A percentile compares a stretch with the other conserved stretches of the same genome.
These are phyloP conservation scores for Artibeus jamaicensis DNA, from an alignment of 2,797 vertebrate species.

Conservation along the genomic window DNA sequence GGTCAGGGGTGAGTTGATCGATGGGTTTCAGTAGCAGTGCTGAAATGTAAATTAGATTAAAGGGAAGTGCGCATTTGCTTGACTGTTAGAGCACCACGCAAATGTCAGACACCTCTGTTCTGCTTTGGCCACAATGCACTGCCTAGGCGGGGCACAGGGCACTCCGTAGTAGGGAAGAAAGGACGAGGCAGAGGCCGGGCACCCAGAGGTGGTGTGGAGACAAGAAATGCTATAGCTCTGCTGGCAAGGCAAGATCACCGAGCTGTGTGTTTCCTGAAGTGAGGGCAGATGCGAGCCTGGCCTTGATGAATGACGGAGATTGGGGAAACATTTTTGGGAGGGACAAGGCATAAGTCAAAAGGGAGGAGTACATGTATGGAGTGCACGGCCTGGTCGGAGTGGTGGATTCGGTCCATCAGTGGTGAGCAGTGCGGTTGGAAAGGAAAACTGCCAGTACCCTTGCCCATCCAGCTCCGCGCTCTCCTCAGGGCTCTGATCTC, in stretches of 20 bases:
- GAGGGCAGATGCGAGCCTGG: not conserved
- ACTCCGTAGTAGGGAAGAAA: too few species aligned
- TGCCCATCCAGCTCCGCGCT: too few species aligned
- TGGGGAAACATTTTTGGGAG: not conserved
- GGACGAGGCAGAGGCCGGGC: not conserved
- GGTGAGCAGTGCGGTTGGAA: not conserved
- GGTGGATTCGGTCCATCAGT: not conserved
- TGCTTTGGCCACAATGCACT: rapidly evolving
- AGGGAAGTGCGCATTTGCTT: not conserved
- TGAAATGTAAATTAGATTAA: not conserved
- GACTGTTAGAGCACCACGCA: not conserved
- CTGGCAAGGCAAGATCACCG: not conserved
- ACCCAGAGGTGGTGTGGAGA: not conserved
- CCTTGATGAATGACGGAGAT: not conserved
- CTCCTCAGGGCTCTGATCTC: not conserved
- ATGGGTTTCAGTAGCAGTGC: not conserved
- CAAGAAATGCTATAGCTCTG: not conserved
- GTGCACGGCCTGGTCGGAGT: rapidly evolving
- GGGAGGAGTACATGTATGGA: not conserved
- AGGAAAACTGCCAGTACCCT: not conserved
- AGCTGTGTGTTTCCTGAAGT: not conserved
- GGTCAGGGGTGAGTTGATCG: not conserved
- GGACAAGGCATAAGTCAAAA: not conserved
- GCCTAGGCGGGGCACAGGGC: not conserved
- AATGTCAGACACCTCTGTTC: not conserved